Base-by-base conservation (phyloP, 1,140 invertebrate species). In the Bombus turneri region DNA sequence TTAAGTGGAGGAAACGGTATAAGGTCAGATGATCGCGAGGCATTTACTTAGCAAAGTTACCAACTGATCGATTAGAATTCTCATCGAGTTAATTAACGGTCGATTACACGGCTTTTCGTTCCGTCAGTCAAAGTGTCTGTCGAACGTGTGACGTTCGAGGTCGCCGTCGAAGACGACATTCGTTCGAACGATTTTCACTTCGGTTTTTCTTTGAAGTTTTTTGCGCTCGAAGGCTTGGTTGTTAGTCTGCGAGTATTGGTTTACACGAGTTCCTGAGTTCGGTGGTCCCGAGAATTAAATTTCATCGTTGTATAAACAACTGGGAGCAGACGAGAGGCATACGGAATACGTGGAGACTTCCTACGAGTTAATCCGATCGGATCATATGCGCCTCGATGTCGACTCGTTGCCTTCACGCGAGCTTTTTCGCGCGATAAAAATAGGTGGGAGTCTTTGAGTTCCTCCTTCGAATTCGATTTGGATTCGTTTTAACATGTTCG, bases 301-400 rank as follows among this genome's bases (percentile, higher is more conserved):
- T 86, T 86, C 85, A 86, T 86, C 85, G 84, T 81, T 86, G 57
- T 86, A 74, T 84, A 86, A 86, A 86, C 85, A 86, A 22, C 34
- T 41, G 37, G 53, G 8, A 76, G 25, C 81, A 78, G 85, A 86
- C 73, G 75, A 84, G 81, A 84, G 79, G 85, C 85, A 86, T 86
- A 86, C 85, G 85, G 85, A 78, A 68, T 86, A n/a, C 72, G 62
- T n/a, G 74, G 69, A 75, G 84, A 85, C 69, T 85, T 81, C 71
- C 79, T 66, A 18, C 37, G 71, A 79, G 84, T 85, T 85, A 85
- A 85, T 85, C 78, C 84, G 78, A 85, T 85, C 83, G 69, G 59
- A n/a, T 66, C 78, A 85, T 85, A 75, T 47, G 59, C 34, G 39
- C 47, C 64, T 77, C 74, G 76, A 53, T 57, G 39, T 68, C 62